Evolutionary conservation across 2,113 vertebrate species (phyloP), one percentile per base, ranked within the genome.

Genomic region (Eulemur rufifrons): DNA sequence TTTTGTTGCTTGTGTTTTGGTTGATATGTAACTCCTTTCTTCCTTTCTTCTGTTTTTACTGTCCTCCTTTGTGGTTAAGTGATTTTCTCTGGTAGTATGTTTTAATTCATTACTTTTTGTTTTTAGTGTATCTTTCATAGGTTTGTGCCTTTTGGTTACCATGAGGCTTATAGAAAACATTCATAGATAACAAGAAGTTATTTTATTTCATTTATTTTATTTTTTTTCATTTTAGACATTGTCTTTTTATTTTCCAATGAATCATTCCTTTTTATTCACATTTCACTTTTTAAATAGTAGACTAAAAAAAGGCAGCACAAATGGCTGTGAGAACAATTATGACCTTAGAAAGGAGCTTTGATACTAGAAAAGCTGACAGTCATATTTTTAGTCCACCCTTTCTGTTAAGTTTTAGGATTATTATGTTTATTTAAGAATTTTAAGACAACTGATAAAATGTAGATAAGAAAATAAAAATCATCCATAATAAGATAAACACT

Each of bases 221-320:
- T 50, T 47, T 10, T 47, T 42, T 42, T 63, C 14, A 80, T n/a
- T 32, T 68, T 63, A 64, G 8, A 18, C 4, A 94, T 80, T 92
- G n/a, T 68, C 50, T 20, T 89, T 74, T 92, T 45, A 37, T 54
- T 96, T 97, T 90, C 45, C 81, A 78, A 42, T 54, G 14, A 68
- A 83, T 56, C 42, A n/a, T 64, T 95, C 63, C n/a, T 81, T 85
- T 82, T 71, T 20, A 76, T 76, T 73, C 27, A 80, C 45, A 34
- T 52, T 78, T 42, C 66, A 52, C 34, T 32, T 77, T 90, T 84
- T 66, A 82, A 90, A 64, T 59, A 3, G 8, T 87, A 2, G 29
- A n/a, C 54, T 47, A 85, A n/a, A 82, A 71, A 86, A 85, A 15
- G 32, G 37, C 12, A 92, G 8, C 50, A 61, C 13, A 82, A 42